These are phyloP conservation scores for Zootoca vivipara DNA, from an alignment of 2,113 vertebrate genomes.

Conservation along the genomic window DNA sequence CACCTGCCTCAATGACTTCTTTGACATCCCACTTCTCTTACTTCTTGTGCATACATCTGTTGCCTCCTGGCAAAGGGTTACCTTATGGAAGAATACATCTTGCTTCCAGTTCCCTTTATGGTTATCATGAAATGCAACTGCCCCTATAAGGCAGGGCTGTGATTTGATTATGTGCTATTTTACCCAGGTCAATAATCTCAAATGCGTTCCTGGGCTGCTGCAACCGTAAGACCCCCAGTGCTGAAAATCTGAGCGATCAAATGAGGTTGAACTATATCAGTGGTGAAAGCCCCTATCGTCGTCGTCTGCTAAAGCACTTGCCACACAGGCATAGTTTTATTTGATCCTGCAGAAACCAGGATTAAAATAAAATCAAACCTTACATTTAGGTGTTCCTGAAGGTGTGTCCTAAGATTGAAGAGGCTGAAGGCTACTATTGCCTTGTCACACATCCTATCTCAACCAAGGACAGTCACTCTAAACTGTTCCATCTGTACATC, in stretches of 20 bases:
- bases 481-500: too few relatives aligned
- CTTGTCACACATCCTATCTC: too few relatives aligned
- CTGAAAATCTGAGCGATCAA: not conserved
- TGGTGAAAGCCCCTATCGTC: not conserved
- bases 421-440: not conserved
- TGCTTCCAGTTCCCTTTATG: not conserved
- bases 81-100: slow-evolving; percentile 3
- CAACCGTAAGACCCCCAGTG: not conserved
- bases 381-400: too few relatives aligned
- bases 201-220: too few relatives aligned
- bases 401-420: not conserved
- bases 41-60: not conserved
- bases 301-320: not conserved
- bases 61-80: not conserved
- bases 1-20: not conserved
- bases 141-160: not conserved
- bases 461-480: too few relatives aligned
- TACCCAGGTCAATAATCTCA: not conserved
- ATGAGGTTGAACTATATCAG: not conserved
- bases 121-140: not conserved
- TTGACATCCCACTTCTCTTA: slow-evolving; percentile 6
- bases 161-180: not conserved
- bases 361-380: not conserved
- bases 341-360: not conserved
- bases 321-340: not conserved